Conservation (phyloP, 2,113 vertebrate genomes). For the Tiliqua scincoides region DNA sequence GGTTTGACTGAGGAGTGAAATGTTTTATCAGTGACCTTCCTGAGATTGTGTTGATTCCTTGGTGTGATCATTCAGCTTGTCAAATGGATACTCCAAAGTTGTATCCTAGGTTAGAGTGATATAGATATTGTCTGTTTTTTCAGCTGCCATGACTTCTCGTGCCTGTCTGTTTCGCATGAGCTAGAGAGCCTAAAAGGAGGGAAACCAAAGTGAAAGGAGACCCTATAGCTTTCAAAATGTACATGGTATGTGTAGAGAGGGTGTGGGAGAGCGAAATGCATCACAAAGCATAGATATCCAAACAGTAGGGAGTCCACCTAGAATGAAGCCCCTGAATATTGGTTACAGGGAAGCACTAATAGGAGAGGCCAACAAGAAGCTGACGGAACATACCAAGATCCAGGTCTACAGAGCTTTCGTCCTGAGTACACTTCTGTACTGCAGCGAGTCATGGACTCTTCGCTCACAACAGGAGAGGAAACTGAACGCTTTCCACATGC, state of each 20-base stretch:
- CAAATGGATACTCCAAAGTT: conserved; percentile 37
- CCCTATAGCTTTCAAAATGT: conserved; percentile 15
- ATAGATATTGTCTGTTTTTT: conserved; percentile 45
- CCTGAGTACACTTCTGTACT: no score
- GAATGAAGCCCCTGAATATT: no score
- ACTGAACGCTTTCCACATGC: no score
- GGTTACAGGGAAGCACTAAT: no score
- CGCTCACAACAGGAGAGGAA: no score
- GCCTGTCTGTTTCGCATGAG: not conserved
- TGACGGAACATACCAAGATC: no score
- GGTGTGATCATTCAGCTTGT: conserved; percentile 34
- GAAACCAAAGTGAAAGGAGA: conserved; percentile 28
- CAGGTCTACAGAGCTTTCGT: no score
- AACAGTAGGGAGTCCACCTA: no score
- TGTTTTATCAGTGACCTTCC: no score
- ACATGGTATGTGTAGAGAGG: not conserved
- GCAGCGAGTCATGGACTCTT: no score
- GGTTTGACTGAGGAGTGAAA: not conserved
- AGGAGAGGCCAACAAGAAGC: no score
- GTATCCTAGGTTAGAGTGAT: conserved; percentile 51
- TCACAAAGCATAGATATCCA: not conserved
- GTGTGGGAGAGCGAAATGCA: not conserved
- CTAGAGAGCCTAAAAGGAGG: conserved; percentile 27
- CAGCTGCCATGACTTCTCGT: conserved; percentile 48
- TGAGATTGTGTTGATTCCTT: not conserved